Evolutionary conservation across 2,113 vertebrate species (phyloP).

Genomic region (Lanius collurio): DNA sequence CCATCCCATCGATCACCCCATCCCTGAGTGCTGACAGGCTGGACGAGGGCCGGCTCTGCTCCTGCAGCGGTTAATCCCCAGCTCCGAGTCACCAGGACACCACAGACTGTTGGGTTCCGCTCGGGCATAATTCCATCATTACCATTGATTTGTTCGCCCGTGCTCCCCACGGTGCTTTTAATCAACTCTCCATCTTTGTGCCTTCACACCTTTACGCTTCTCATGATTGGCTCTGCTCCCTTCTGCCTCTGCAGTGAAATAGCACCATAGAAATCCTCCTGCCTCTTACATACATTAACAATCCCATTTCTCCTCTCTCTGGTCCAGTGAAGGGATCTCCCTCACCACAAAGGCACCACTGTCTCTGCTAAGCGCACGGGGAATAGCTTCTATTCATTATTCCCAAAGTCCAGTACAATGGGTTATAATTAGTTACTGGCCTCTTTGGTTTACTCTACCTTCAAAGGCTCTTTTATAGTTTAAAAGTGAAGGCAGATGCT

Average conservation of each 20-base stretch:
- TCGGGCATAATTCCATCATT: constrained; percentile 58
- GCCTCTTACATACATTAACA: constrained; percentile 56
- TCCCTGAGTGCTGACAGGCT: not conserved
- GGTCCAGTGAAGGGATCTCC: constrained; percentile 56
- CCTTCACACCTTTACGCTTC: constrained; percentile 65
- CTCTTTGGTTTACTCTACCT: constrained; percentile 43
- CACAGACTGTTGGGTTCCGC: not conserved
- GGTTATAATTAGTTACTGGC: constrained; percentile 44
- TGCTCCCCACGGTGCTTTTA: constrained; percentile 52
- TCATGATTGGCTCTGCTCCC: constrained; percentile 57
- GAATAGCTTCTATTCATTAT: constrained; percentile 46
- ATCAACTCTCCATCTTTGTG: constrained; percentile 62
- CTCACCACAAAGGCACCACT: constrained; percentile 36
- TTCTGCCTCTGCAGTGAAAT: constrained; percentile 59
- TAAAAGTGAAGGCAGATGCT: constrained; percentile 28
- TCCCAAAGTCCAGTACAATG: constrained; percentile 39
- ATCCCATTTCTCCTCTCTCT: constrained; percentile 58
- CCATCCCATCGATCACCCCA: not conserved
- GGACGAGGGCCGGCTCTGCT: not conserved
- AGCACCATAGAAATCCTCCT: constrained; percentile 51
- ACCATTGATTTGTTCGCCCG: constrained; percentile 46
- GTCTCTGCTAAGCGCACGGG: not conserved
- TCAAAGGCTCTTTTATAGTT: constrained; percentile 22
- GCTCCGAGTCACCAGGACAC: not conserved
- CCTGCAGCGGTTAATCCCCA: not conserved